Evolutionary conservation across 2,888 invertebrate genomes (phyloP), one percentile per base, ranked within the genome.

Genomic region (Malthinus seriepunctatus): DNA sequence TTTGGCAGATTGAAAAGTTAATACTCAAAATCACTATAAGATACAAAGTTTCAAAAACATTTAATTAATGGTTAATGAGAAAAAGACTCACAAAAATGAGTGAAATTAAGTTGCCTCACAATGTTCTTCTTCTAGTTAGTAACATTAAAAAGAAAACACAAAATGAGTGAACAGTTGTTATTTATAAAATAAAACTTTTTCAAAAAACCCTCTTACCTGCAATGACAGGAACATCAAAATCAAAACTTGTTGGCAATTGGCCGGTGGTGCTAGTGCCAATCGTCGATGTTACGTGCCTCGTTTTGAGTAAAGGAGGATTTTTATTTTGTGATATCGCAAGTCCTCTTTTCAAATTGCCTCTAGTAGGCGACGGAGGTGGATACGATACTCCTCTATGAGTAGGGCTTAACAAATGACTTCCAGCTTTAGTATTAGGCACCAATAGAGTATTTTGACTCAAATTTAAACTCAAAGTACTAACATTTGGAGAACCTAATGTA

Each of bases 231-330:
- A 81, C 80, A 66, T 81, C 81, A 60, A 80, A 78, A 67, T 81
- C 81, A 62, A 79, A 76, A 69, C 78, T 78, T 44, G 76, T 66
- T 8, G 76, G 76, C 56, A 73, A 67, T 61, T 74, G 76, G 46
- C 73, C 73, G 32, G 73, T 69, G 39, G 71, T 69, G 46, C 70
- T 72, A 5, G 50, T 10, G 6, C 59, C 56, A n/a, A 54, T 46
- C 9, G 64, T 66, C 35, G 60, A 60, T 56, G 83, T 79, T 15
- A 91, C 86, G 73, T 91, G 89, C 48, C 91, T 84, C 69, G 91
- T 90, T 78, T 93, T 93, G 49, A 88, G 82, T 51, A 94, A 81
- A 7, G 92, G 93, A 58, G 93, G 93, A 76, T 92, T 88, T 73
- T 91, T 88, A 70, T 85, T 86, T 69, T 88, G 85, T 12, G 89